A percentile compares a stretch with the other conserved stretches of the same genome.
These are phyloP conservation scores for Staurois parvus DNA, from an alignment of 2,797 vertebrate genomes.

Conservation along the genomic window DNA sequence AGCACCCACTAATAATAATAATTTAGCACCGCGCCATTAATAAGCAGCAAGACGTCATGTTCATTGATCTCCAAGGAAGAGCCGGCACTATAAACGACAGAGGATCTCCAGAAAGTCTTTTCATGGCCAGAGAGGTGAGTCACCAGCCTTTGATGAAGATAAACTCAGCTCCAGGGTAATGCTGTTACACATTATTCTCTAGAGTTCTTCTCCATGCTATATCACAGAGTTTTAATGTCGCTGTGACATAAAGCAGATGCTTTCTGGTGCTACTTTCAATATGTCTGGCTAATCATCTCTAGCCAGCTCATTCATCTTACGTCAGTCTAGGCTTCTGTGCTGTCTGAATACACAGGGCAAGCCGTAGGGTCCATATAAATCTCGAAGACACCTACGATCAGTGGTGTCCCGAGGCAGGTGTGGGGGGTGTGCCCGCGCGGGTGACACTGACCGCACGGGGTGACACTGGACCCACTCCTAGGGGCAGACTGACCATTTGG, in stretches of 20 bases:
- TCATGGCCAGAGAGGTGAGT: constrained; percentile 29
- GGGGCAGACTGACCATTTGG: too few species aligned
- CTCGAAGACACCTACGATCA: too few species aligned
- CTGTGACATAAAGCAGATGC: constrained; percentile 48
- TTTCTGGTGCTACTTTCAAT: neutral
- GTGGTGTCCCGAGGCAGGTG: too few species aligned
- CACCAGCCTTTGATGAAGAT: constrained; percentile 31
- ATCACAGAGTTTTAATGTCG: constrained; percentile 23
- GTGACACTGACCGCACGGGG: too few species aligned
- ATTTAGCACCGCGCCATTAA: constrained; percentile 16
- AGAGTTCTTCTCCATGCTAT: neutral
- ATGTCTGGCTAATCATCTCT: neutral
- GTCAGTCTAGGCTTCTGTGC: too few species aligned
- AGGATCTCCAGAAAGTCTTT: constrained; percentile 29
- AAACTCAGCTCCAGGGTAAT: constrained; percentile 33
- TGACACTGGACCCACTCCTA: too few species aligned
- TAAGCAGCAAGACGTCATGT: constrained; percentile 15
- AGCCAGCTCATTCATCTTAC: neutral
- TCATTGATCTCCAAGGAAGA: constrained; percentile 37
- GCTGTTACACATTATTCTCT: constrained; percentile 14
- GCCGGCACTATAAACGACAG: neutral
- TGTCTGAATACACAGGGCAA: too few species aligned
- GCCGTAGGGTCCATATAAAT: too few species aligned
- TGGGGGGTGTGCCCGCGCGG: too few species aligned
- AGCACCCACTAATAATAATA: neutral